phyloP scores from a whole-genome alignment of 1,140 invertebrate species.

The Calosoma granatense region DNA sequence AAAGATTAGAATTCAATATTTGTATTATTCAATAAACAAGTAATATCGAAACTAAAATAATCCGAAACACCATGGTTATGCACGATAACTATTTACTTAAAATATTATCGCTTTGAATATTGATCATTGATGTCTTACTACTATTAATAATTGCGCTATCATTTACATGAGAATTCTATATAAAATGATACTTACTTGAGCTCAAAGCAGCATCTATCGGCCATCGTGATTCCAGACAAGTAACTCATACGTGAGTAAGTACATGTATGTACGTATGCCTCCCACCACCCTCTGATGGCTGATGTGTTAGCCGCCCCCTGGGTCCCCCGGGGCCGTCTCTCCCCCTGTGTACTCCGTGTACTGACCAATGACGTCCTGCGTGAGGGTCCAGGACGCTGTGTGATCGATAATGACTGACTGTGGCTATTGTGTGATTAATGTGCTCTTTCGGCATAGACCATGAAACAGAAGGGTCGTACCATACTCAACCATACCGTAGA shows the following conservation, averaged over 20 bases:
- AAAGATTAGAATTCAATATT: no score
- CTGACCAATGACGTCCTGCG: not conserved
- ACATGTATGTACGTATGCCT: not conserved
- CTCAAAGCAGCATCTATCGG: no score
- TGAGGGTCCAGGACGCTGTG: not conserved
- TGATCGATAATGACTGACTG: slow-evolving; percentile 4
- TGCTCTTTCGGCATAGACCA: not conserved
- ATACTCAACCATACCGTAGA: not conserved
- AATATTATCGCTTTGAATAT: no score
- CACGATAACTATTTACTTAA: no score
- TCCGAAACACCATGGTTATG: no score
- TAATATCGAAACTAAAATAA: no score
- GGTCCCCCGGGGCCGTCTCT: not conserved
- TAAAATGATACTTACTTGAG: no score
- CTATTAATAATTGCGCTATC: no score
- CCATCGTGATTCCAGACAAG: not conserved
- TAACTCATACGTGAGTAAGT: not conserved
- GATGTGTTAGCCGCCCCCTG: not conserved
- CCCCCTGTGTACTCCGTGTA: not conserved
- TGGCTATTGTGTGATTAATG: slow-evolving; percentile 4
- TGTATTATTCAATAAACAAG: no score
- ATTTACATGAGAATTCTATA: no score
- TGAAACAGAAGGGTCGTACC: not conserved
- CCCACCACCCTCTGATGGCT: not conserved
- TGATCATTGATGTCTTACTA: no score